Evolutionary conservation across 2,888 invertebrate genomes (phyloP), one percentile per base, ranked within the genome.

Genomic region (Spilarctia lutea): DNA sequence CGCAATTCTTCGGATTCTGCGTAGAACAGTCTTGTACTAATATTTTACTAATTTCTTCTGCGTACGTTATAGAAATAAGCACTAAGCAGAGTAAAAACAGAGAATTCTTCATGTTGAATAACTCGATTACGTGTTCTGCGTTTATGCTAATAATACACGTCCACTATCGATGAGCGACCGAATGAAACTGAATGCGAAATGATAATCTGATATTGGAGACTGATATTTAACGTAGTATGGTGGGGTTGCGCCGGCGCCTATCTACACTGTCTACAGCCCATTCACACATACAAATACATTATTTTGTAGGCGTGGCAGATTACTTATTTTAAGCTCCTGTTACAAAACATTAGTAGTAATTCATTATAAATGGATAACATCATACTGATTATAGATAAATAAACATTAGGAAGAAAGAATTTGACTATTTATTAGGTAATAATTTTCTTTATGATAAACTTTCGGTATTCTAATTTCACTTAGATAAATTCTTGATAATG

Each of bases 141-240:
- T 18, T 52, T 52, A 52, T 10, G 20, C 30, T 63, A 63, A 16
- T 27, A 6, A n/a, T n/a, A 68, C 68, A 33, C 68, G 48, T 48
- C 68, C 45, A 48, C 30, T 68, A 20, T 68, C 20, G 20, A 33
- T 39, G 56, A 69, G 56, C n/a, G 56, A 11, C 24, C 1, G 0
- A 69, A 56, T 48, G 56, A 56, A n/a, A 69, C 69, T 69, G 56
- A 35, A 68, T 52, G 66, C 24, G 24, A 39, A 13, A 24, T 39
- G 66, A 39, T 66, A 13, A 66, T 39, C 35, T 13, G 66, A 11
- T 24, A 39, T 39, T 66, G 10, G 66, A 30, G 27, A 16, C 27
- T 63, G 60, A 30, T 63, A 63, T 63, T 63, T 30, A 30, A 63
- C 6, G 16, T 30, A 27, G 39, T 66, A 18, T 35, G 35, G 65